Base-by-base conservation (phyloP, 2,113 vertebrate genomes). In the Diglossa brunneiventris region DNA sequence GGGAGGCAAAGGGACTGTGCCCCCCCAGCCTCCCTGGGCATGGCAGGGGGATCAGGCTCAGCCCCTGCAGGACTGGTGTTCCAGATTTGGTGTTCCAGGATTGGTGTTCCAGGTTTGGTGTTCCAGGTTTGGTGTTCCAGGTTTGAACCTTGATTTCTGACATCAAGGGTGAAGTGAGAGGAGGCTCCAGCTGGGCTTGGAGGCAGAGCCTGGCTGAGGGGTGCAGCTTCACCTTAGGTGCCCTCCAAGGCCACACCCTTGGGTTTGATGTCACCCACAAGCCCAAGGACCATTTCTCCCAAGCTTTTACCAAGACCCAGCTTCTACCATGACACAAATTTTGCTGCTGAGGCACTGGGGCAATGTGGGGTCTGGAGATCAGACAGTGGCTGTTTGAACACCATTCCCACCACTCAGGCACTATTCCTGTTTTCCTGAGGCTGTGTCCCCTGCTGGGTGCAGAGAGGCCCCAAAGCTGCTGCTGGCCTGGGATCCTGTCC, bases 401-500 rank as follows among this genome's bases (percentile, higher is more conserved):
- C 10, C 3, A 10, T 39, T 15, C 31, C 58, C 41, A 35, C 35
- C 17, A 9, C 15, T 41, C 1, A 2, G 56, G 64, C n/a, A 4
- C 63, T 11, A 0, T 10, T 70, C 30, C 4, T 0, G 1, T 27
- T 66, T 35, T 63, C 42, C 55, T 4, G 3, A 55, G 76, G 37
- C 52, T 39, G 28, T 73, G 49, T 27, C 52, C 42, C 46, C 30
- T 50, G 62, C 39, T 22, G 28, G 13, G 41, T 52, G 66, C 39
- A 17, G 26, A 33, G 22, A 31, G 80, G n/a, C 26, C 17, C 49
- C 44, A 1, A 8, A 61, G 83, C 37, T 70, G 75, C 59, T 68
- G 41, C 72, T 28, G 49, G 37, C 30, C 55, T 0, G 1, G 23
- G 1, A 0, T 13, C 3, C 0, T 15, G 18, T 10, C 16, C 64